Base-by-base conservation (phyloP, 2,113 vertebrate species). In the Megalops atlanticus region DNA sequence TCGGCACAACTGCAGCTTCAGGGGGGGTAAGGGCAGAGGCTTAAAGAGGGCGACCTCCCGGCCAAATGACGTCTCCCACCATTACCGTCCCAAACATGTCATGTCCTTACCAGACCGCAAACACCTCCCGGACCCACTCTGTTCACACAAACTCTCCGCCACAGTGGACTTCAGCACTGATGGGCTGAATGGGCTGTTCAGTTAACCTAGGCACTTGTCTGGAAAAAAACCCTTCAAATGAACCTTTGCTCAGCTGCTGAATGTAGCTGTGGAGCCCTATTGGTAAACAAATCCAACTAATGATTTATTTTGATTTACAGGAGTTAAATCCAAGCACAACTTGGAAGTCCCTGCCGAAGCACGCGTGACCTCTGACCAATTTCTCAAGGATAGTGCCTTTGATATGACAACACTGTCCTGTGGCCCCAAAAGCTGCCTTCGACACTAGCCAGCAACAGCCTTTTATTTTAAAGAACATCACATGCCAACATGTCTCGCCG, bases 401-500 rank as follows among this genome's bases (percentile, higher is more conserved):
- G 31, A 64, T 24, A 11, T 64, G 0, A 31, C 35, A 38, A 38
- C 18, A 12, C 69, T 11, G 33, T 16, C 12, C 33, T 36, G 14
- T 38, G 69, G 69, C 69, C 27, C 31, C 14, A 21, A n/a, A n/a
- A 3, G 12, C 35, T 8, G 5, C 18, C 35, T 18, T 4, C 68
- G 15, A 15, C 33, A 14, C 33, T 31, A 12, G 68, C 69, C 78
- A 73, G 52, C 76, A 85, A 84, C 84, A 84, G 76, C 43, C 54
- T 43, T 84, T 85, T 80, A 80, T 85, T 78, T 83, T 79, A 87
- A 83, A 83, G 79, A 52, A 39, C 45, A 52, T 38, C 24, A 54
- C 31, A 40, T 18, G 0, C 16, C 21, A 21, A 35, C 45, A 35
- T 3, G 40, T 64, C 78, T 21, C 21, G 27, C 77, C 40, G 38